Base-by-base conservation (phyloP, 2,797 vertebrate species). In the Halcyon chelicuti region DNA sequence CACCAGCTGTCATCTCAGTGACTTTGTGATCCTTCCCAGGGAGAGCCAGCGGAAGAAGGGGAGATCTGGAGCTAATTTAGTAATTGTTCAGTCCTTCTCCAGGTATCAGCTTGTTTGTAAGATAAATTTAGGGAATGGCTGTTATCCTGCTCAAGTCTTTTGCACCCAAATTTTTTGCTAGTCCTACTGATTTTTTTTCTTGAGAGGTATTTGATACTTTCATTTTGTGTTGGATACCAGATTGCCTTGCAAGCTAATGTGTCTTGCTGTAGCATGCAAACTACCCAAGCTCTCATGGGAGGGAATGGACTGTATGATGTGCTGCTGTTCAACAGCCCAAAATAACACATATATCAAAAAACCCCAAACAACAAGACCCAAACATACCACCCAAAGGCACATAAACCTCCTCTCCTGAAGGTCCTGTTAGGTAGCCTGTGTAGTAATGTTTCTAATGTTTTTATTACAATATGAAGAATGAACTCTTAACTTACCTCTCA, bases 401-500 rank as follows among this genome's bases (percentile, higher is more conserved):
- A 23, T 40, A n/a, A 23, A 0, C 0, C 0, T 3, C 8, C 19
- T 8, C 17, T 28, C 29, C 13, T 54, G 31, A 49, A 52, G 4
- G 19, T 49, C 12, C 42, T 63, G 18, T 71, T 71, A 9, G 13
- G 25, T 35, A 52, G 25, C 10, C 20, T 46, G 2, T 39, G 3
- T 39, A 25, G 20, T 79, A 18, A 10, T 1, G 0, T 57, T 79
- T 37, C 31, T 57, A 4, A 52, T 72, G 18, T 55, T 75, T 21
- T 68, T 72, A 16, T 14, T 39, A 14, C 10, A 40, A 5, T 51
- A 51, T 28, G 14, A 51, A 51, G 49, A 51, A 28, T 28, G 26
- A 51, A 16, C 25, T 51, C 49, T 28, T 22, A 31, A 11, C 12
- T 55, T 46, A 72, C 66, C 8, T 75, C 18, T 49, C 3, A 29